These are phyloP conservation scores for western clawed frog (Xenopus tropicalis) DNA, from an alignment of 2,113 vertebrate species.

Conservation along the genomic window UCB_Xtro_10.0 CM004450.2:53410501-53411000, in stretches of 20 bases:
- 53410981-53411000: too few species aligned
- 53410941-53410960: too few species aligned
- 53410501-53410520: conserved; percentile 17
- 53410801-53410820: too few species aligned
- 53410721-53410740: neutral
- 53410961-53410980: too few species aligned
- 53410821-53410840: too few species aligned
- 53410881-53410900: neutral
- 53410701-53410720: too few species aligned
- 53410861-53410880: too few species aligned
- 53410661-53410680: neutral
- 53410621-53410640: conserved; percentile 1
- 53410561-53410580: conserved; percentile 10
- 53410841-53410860: neutral
- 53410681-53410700: too few species aligned
- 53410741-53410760: neutral
- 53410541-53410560: conserved; percentile 26
- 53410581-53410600: neutral
- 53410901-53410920: too few species aligned
- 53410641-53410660: neutral
- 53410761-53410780: neutral
- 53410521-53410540: conserved; percentile 6
- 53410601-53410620: conserved; percentile 23
- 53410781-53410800: too few species aligned
- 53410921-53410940: too few species aligned